These are phyloP conservation scores for Tachina fera DNA, from an alignment of 2,888 invertebrate species.

Conservation along the genomic window DNA sequence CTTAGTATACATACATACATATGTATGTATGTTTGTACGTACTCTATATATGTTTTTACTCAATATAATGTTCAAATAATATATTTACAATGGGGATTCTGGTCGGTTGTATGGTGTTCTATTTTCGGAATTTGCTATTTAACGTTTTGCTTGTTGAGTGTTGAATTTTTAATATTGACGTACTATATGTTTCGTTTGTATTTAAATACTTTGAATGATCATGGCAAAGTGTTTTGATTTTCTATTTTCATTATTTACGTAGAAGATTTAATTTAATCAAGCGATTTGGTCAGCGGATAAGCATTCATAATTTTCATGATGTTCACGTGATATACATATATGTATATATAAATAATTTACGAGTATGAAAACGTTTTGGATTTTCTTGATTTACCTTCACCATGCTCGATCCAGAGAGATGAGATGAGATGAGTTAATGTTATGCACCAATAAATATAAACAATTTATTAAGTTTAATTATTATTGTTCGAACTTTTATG, in stretches of 20 bases:
- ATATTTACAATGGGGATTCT: constrained; percentile 11
- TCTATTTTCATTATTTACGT: constrained; percentile 41
- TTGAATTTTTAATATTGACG: constrained; percentile 41
- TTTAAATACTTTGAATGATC: constrained; percentile 23
- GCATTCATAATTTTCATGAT: constrained; percentile 65
- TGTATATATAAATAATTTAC: not conserved
- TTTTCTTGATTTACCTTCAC: not conserved
- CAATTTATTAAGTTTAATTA: no score
- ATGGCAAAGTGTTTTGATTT: constrained; percentile 35
- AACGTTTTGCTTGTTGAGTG: constrained; percentile 16
- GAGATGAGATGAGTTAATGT: no score
- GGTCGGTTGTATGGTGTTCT: constrained; percentile 17
- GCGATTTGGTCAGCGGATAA: constrained; percentile 42
- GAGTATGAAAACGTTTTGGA: constrained; percentile 28
- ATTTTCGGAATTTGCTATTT: constrained; percentile 30
- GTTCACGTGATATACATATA: constrained; percentile 60
- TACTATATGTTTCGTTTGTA: constrained; percentile 23
- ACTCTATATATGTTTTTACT: not conserved
- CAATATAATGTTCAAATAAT: not conserved
- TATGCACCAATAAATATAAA: no score
- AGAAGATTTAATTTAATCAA: constrained; percentile 29
- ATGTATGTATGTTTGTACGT: not conserved
- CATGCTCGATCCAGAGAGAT: no score
- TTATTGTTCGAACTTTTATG: no score
- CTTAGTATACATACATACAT: no score